phyloP scores from a whole-genome alignment of 2,888 invertebrate genomes.

The Rhabditophanes sp. region DNA sequence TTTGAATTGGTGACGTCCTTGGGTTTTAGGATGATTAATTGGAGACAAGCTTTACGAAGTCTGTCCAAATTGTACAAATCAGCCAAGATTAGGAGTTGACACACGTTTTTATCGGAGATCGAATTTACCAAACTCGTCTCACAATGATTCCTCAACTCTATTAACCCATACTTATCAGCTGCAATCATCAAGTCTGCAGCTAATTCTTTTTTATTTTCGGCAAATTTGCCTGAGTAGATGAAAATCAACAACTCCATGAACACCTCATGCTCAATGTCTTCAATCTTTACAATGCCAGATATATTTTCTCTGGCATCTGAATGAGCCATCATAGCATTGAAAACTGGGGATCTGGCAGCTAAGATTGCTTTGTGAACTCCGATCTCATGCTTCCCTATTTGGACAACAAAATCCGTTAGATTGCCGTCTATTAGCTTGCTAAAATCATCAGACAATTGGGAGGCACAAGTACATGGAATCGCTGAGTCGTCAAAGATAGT shows the following conservation, averaged over 20 bases:
- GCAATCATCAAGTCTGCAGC: slow-evolving; percentile 42
- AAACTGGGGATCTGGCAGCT: not conserved
- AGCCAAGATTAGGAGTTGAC: slow-evolving; percentile 37
- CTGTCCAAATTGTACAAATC: slow-evolving; percentile 32
- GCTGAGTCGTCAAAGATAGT: slow-evolving; percentile 32
- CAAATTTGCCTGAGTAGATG: slow-evolving; percentile 37
- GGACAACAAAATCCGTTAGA: too few relatives aligned
- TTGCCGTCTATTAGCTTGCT: too few relatives aligned
- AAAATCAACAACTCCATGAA: slow-evolving; percentile 42
- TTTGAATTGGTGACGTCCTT: slow-evolving; percentile 15
- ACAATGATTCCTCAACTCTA: slow-evolving; percentile 37
- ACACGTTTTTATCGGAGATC: slow-evolving; percentile 35
- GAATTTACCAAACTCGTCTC: slow-evolving; percentile 28
- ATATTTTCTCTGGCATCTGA: too few relatives aligned
- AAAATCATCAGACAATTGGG: too few relatives aligned
- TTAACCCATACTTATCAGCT: slow-evolving; percentile 42
- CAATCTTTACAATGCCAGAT: slow-evolving; percentile 32
- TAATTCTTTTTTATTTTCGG: slow-evolving; percentile 36
- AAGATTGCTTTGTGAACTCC: not conserved
- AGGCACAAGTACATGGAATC: too few relatives aligned
- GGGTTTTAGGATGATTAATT: slow-evolving; percentile 36
- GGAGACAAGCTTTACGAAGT: slow-evolving; percentile 12
- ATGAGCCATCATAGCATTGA: not conserved
- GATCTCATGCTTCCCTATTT: too few relatives aligned
- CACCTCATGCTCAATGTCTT: slow-evolving; percentile 41